phyloP scores from a whole-genome alignment of 1,140 invertebrate genomes.

The Leptonema lineaticorne region DNA sequence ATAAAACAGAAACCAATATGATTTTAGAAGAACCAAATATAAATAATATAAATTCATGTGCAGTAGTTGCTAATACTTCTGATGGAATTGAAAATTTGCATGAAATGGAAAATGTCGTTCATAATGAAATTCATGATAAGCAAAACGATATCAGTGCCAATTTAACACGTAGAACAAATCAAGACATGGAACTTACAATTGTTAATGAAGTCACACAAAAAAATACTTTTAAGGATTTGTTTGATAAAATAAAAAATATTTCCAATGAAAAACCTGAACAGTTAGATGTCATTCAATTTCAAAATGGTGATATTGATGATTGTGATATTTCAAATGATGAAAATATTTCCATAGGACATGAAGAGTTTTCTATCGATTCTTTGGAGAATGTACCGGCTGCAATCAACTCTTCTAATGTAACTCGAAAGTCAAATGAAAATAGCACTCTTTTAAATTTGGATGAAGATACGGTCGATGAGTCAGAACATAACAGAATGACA shows the following conservation, averaged over 20 bases:
- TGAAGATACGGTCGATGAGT: too few relatives aligned
- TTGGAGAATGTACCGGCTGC: background rate
- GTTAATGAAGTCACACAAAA: background rate
- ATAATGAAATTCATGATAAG: too few relatives aligned
- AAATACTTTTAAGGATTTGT: background rate
- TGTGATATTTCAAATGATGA: too few relatives aligned
- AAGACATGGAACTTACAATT: constrained; percentile 20
- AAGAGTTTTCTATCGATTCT: background rate
- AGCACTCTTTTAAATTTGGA: too few relatives aligned
- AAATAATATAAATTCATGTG: background rate
- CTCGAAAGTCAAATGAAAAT: too few relatives aligned
- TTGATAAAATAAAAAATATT: background rate
- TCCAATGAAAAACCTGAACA: too few relatives aligned
- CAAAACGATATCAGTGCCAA: background rate
- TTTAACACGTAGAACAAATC: background rate
- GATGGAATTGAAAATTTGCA: background rate
- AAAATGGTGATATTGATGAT: too few relatives aligned
- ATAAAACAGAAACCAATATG: background rate
- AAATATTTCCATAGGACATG: background rate
- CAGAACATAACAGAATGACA: too few relatives aligned
- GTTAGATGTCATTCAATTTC: too few relatives aligned
- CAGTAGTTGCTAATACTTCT: background rate
- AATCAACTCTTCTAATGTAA: too few relatives aligned
- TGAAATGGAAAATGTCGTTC: too few relatives aligned
- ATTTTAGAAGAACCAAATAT: background rate